Conservation (phyloP, 2,888 invertebrate genomes). For the Dorcus hopei region DNA sequence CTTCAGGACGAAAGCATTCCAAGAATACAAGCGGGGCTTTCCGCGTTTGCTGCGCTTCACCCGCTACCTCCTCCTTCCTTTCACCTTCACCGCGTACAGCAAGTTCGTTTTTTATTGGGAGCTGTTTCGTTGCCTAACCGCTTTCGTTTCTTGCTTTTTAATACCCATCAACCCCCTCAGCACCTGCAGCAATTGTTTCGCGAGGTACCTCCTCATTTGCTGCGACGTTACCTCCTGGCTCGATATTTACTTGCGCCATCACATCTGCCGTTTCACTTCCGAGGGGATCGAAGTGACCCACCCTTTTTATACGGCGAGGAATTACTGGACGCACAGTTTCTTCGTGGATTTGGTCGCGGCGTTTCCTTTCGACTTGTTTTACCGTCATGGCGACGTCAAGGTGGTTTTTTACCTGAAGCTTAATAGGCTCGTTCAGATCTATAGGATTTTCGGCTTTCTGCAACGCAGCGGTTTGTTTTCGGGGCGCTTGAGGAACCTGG, state of each 20-base stretch:
- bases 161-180: constrained; percentile 16
- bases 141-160: constrained; percentile 20
- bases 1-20: background rate
- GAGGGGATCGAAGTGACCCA: constrained; percentile 29
- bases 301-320: constrained; percentile 26
- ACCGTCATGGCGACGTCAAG: background rate
- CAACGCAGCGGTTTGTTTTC: constrained; percentile 4
- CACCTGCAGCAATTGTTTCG: background rate
- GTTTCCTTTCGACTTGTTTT: constrained; percentile 25
- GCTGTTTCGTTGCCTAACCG: constrained; percentile 20
- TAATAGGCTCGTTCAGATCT: constrained; percentile 22
- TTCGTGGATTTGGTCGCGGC: constrained; percentile 27
- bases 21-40: background rate
- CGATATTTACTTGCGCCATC: constrained; percentile 31
- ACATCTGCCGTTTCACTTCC: constrained; percentile 30
- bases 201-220: constrained; percentile 17
- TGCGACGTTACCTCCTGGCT: constrained; percentile 25
- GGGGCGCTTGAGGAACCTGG: constrained; percentile 2
- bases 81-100: constrained; percentile 23
- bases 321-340: constrained; percentile 32
- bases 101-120: constrained; percentile 29
- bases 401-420: constrained; percentile 11
- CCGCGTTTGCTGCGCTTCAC: constrained; percentile 4
- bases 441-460: constrained; percentile 19
- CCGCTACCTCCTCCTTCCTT: constrained; percentile 18